phyloP scores from a whole-genome alignment of 2,888 invertebrate genomes.

The Palloptera scutellata region DNA sequence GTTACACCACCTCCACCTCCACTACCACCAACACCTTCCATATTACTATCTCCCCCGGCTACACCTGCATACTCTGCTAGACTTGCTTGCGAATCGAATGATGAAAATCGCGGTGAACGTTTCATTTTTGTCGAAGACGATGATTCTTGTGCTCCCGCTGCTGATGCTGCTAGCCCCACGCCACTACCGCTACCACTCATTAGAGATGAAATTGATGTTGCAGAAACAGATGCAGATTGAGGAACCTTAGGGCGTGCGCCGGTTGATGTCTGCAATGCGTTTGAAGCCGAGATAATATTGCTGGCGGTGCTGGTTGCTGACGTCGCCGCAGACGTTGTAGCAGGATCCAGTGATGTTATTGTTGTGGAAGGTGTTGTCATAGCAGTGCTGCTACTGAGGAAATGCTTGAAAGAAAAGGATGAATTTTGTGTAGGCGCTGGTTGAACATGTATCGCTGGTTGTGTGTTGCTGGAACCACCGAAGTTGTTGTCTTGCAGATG shows the following conservation, averaged over 20 bases:
- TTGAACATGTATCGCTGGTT: conserved; percentile 22
- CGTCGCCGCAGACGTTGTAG: conserved; percentile 31
- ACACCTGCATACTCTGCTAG: conserved; percentile 59
- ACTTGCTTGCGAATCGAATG: conserved; percentile 65
- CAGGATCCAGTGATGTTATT: conserved; percentile 44
- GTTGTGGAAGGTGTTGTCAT: conserved; percentile 51
- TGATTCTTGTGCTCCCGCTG: conserved; percentile 20
- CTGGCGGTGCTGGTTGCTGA: conserved; percentile 16
- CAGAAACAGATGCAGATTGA: conserved; percentile 57
- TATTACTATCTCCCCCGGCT: conserved; percentile 17
- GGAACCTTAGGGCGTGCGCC: conserved; percentile 82
- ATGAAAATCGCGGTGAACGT: conserved; percentile 63
- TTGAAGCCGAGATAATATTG: not conserved
- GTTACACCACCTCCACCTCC: conserved; percentile 6
- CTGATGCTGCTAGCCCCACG: conserved; percentile 32
- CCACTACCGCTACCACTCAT: conserved; percentile 46
- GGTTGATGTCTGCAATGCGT: conserved; percentile 63
- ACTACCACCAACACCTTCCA: conserved; percentile 1
- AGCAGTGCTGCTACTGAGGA: conserved; percentile 72
- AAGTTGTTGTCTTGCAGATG: no score
- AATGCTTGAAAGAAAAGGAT: conserved; percentile 83
- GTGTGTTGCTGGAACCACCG: conserved; percentile 17
- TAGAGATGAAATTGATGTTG: conserved; percentile 43
- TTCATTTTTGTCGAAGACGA: conserved; percentile 60
- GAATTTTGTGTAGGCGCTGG: conserved; percentile 68